Percentiles rank a stretch among this genome's conserved stretches.
Evolutionary conservation across 2,113 vertebrate species (phyloP).

Genomic region (Oryzias celebensis): DNA sequence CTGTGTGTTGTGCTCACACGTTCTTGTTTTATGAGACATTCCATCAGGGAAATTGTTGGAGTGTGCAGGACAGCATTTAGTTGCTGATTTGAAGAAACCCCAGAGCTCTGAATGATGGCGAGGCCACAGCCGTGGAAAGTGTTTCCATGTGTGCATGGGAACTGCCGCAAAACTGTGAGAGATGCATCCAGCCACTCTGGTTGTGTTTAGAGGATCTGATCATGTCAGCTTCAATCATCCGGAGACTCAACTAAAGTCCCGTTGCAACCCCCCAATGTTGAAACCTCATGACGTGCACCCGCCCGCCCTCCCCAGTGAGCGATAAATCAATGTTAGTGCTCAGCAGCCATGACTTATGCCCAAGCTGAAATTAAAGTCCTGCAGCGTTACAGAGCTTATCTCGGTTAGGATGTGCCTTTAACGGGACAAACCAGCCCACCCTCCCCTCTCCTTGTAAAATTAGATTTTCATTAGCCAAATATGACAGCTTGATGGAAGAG

Average conservation of each 20-base stretch:
- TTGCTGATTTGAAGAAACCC: too few relatives aligned
- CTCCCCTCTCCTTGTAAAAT: conserved; percentile 44
- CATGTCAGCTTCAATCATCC: conserved; percentile 44
- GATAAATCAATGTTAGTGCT: conserved; percentile 56
- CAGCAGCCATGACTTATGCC: conserved; percentile 51
- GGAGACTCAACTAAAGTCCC: conserved; percentile 2
- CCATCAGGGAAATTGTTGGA: too few relatives aligned
- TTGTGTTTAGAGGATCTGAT: conserved; percentile 42
- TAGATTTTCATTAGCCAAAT: conserved; percentile 66
- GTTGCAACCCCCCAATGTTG: conserved; percentile 1
- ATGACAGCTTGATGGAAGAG: conserved; percentile 63
- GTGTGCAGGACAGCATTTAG: too few relatives aligned
- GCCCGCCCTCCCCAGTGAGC: conserved; percentile 27
- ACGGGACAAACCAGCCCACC: conserved; percentile 20
- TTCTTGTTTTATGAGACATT: too few relatives aligned
- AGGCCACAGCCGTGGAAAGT: conserved; percentile 15
- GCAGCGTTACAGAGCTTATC: conserved; percentile 60
- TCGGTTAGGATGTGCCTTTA: conserved; percentile 66
- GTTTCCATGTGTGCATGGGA: conserved; percentile 1
- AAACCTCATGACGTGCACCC: conserved; percentile 25
- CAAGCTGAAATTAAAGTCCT: conserved; percentile 67
- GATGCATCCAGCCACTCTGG: conserved; percentile 13
- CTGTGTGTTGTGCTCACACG: too few relatives aligned
- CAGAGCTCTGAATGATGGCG: too few relatives aligned
- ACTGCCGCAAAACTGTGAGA: neutral